Base-by-base conservation (phyloP, 2,797 vertebrate genomes). In the Bovichtus diacanthus region DNA sequence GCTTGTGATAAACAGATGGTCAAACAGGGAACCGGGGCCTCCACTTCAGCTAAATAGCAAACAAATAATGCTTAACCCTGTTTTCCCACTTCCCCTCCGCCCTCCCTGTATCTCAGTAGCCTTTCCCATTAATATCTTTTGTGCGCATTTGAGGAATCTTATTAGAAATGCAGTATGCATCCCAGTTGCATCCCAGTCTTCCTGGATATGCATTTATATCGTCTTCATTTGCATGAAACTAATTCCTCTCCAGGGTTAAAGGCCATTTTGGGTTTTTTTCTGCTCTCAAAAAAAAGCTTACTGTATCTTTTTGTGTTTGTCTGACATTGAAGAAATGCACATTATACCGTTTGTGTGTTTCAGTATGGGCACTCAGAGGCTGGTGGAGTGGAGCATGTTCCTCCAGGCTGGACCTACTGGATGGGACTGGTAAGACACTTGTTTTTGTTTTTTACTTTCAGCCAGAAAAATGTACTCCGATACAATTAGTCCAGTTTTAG, bases 381-480 rank as follows among this genome's bases (percentile, higher is more conserved):
- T 36, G 98, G 98, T 8, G 98, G 98, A 38, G 90, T 99, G 54
- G 93, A 95, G 69, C 97, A 99, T 0, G 93, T 99, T 12, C 98
- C 98, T 66, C 96, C 95, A 12, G 98, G 98, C 71, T 99, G 98
- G 98, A 97, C 90, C 92, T 96, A 96, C 84, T 99, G 98, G 98
- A 96, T 97, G 65, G 98, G 96, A 59, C 91, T 99, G 97, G 98
- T 99, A 90, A 95, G 97, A 64, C 31, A 34, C 31, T 27, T 27
- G 27, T 5, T 27, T 27, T 5, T 4, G 5, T 27, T 27, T 5
- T 27, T 27, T 0, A 5, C 15, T 64, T n/a, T 38, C 3, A 44
- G 23, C 9, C 25, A 10, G 27, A 41, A 1, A 31, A 1, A 31
- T 21, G 16, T 16, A 29, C 4, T 49, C 61, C 6, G 10, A 36